Evolutionary conservation across 2,888 invertebrate species (phyloP), one percentile per base, ranked within the genome.

Genomic region (Embidobia sp.): DNA sequence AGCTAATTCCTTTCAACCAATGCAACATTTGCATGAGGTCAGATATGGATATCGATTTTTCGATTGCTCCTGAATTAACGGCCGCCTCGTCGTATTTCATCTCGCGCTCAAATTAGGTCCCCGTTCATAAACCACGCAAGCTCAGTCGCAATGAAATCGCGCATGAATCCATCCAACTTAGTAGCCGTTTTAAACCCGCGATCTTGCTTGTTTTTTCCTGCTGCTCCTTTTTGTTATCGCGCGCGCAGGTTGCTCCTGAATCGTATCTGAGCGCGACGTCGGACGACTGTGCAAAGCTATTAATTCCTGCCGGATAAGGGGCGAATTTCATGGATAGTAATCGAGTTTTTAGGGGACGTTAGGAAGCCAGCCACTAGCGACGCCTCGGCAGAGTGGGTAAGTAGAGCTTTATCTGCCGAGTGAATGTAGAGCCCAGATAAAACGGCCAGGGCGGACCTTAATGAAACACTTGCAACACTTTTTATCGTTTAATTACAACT

Each of bases 401-500:
- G 64, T 49, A 55, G 35, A 40, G 64, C 64, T 64, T 64, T 73
- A 64, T 64, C 64, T 64, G 18, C 37, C 57, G 55, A 63, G 64
- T 73, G 73, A 73, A 73, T 74, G 77, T 64, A 64, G 69, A 69
- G 53, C 42, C 46, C 46, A 69, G 69, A 78, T 78, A 74, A 78
- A 74, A 63, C 53, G 70, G 37, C 49, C 55, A 10, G 29, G 53
- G 46, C 66, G 40, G 64, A 64, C 67, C 64, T 76, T 79, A 79
- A 77, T 77, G 79, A 79, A 74, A 79, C 61, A 57, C 61, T 77
- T 66, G 64, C 46, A 48, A 53, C 66, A 73, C 73, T 77, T 77
- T 79, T 79, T 77, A 77, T 72, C 77, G 74, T 70, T 79, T 70
- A 74, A 74, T 79, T 77, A 73, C 69, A 76, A 79, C 51, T 74